phyloP scores from a whole-genome alignment of 2,888 invertebrate genomes.

The Ashinkailepas kermadecensis region DNA sequence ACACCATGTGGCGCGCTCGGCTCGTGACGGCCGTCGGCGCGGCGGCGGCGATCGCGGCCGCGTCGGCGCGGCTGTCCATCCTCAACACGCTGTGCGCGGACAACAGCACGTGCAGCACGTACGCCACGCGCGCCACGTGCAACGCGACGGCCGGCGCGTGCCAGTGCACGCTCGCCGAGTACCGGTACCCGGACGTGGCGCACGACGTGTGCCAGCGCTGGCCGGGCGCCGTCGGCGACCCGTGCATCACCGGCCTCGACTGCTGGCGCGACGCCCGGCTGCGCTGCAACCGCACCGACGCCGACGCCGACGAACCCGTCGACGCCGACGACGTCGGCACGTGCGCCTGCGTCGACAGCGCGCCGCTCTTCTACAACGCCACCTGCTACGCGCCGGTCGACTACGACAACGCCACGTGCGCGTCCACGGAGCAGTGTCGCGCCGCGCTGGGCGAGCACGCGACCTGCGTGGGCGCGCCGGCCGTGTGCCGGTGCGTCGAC shows the following conservation, averaged over 20 bases:
- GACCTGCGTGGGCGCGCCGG: neutral
- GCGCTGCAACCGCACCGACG: neutral
- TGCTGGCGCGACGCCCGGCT: neutral
- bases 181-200: neutral
- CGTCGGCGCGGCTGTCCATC: neutral
- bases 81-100: neutral
- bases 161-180: neutral
- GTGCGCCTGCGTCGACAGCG: neutral
- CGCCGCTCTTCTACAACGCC: neutral
- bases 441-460: neutral
- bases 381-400: neutral
- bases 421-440: neutral
- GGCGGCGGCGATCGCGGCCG: neutral
- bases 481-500: neutral
- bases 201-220: slow-evolving; percentile 9
- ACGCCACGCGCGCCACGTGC: neutral
- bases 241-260: neutral
- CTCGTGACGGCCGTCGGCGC: neutral
- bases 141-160: neutral
- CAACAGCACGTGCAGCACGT: neutral
- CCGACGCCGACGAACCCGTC: neutral
- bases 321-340: neutral
- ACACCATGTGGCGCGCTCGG: neutral
- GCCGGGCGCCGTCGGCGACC: neutral
- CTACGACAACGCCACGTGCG: neutral